Evolutionary conservation across 2,113 vertebrate species (phyloP), one percentile per base, ranked within the genome.

Genomic region (Cinclus mexicanus): DNA sequence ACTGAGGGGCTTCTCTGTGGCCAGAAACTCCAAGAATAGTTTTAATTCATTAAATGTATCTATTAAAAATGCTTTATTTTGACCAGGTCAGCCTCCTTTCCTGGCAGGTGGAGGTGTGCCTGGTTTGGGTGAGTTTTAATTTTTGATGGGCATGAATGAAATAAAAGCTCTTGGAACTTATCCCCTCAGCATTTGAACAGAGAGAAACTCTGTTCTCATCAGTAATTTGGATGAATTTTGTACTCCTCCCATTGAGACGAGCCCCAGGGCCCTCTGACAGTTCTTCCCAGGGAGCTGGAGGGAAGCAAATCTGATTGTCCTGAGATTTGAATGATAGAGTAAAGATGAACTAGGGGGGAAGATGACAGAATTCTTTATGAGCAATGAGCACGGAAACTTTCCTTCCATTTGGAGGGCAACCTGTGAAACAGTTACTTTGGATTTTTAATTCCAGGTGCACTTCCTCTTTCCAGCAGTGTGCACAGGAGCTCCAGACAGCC

Each of bases 401-500:
- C 55, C 64, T 67, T 55, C 85, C 42, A 3, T 55, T 53, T n/a
- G 21, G n/a, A 37, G 53, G 14, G 56, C 74, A 65, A 37, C 31
- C 49, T 68, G 71, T n/a, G 29, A 14, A 93, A 88, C 75, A 67
- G 85, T 95, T 95, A 80, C 42, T 88, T 87, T 19, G 31, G 13
- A 60, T 95, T 72, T 81, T 35, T 20, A 86, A 89, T 63, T 67
- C 68, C 42, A 14, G 0, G 0, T 47, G 39, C 25, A 29, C 53
- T 95, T 96, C 92, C 88, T 90, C 39, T 52, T 86, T 42, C 7
- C 39, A 57, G 76, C 2, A 0, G 5, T 6, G 52, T 63, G 46
- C 18, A 59, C 82, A 78, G 80, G 28, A 76, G 8, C 41, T 7
- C 1, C 0, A 2, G 42, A 60, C 68, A 41, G 89, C 56, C 7